Evolutionary conservation across 2,888 invertebrate species (phyloP).

Genomic region (Pegoplata infirma): DNA sequence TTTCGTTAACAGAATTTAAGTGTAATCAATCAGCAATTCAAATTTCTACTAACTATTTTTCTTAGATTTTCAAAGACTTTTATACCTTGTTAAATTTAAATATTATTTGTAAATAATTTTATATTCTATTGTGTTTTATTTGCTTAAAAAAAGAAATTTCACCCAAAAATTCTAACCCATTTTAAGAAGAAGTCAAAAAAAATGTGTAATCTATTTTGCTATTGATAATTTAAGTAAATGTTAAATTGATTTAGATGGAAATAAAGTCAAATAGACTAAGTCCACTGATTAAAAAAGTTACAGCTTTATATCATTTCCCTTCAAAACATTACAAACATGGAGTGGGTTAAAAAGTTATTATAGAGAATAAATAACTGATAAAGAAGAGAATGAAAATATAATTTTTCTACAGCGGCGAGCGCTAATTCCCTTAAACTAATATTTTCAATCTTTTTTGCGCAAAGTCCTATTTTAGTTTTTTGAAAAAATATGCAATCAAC

Average conservation of each 20-base stretch:
- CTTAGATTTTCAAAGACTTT: neutral
- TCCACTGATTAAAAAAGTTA: neutral
- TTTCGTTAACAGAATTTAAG: neutral
- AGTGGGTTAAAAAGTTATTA: too few relatives aligned
- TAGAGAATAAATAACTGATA: too few relatives aligned
- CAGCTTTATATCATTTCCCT: too few relatives aligned
- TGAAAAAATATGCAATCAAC: too few relatives aligned
- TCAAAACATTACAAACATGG: too few relatives aligned
- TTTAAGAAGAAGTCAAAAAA: neutral
- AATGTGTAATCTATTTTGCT: conserved; percentile 3
- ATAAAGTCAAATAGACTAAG: neutral
- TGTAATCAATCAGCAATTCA: conserved; percentile 2
- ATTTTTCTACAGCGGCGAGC: too few relatives aligned
- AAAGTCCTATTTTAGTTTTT: too few relatives aligned
- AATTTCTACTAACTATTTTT: conserved; percentile 15
- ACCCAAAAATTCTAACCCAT: conserved; percentile 15
- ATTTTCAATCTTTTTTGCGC: too few relatives aligned
- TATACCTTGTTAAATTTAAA: conserved; percentile 4
- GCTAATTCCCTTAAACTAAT: too few relatives aligned
- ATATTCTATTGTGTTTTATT: neutral
- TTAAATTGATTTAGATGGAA: neutral
- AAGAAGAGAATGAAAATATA: too few relatives aligned
- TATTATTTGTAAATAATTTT: neutral
- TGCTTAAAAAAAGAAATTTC: conserved; percentile 30
- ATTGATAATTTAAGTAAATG: conserved; percentile 3